phyloP scores from a whole-genome alignment of 2,888 invertebrate genomes.

The Coelogynopora nodosa region DNA sequence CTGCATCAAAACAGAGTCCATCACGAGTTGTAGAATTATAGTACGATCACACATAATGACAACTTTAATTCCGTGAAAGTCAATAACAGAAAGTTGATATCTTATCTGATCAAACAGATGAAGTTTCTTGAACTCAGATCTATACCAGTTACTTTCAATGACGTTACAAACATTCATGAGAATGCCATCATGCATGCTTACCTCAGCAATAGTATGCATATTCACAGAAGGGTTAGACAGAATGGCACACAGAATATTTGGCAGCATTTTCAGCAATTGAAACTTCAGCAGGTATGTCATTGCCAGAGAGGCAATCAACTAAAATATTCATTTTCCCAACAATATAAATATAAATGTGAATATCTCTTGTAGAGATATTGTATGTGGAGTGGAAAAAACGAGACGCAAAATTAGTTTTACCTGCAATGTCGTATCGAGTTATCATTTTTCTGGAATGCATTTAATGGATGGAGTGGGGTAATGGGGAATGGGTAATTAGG shows the following conservation, averaged over 20 bases:
- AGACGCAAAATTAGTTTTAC: too few relatives aligned
- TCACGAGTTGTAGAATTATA: not conserved
- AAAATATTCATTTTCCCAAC: constrained; percentile 34
- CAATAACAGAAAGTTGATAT: not conserved
- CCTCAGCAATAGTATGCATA: not conserved
- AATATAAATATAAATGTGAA: too few relatives aligned
- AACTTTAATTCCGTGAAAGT: not conserved
- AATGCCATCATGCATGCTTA: not conserved
- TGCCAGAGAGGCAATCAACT: constrained; percentile 22
- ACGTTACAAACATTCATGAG: not conserved
- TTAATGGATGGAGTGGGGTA: too few relatives aligned
- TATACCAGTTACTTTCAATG: constrained; percentile 6
- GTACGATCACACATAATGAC: too few relatives aligned
- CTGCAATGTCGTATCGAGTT: too few relatives aligned
- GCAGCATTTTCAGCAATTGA: constrained; percentile 11
- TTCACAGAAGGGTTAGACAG: constrained; percentile 1
- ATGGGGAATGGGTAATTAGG: too few relatives aligned
- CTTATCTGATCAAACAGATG: not conserved
- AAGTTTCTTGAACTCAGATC: not conserved
- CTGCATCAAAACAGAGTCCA: not conserved
- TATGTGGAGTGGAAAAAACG: too few relatives aligned
- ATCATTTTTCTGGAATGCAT: too few relatives aligned
- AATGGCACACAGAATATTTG: constrained; percentile 9
- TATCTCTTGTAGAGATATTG: too few relatives aligned
- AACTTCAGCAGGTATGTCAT: not conserved